phyloP scores from a whole-genome alignment of 37 sponge, comb jelly and placozoan species.

The Aplysina aerophoba region DNA sequence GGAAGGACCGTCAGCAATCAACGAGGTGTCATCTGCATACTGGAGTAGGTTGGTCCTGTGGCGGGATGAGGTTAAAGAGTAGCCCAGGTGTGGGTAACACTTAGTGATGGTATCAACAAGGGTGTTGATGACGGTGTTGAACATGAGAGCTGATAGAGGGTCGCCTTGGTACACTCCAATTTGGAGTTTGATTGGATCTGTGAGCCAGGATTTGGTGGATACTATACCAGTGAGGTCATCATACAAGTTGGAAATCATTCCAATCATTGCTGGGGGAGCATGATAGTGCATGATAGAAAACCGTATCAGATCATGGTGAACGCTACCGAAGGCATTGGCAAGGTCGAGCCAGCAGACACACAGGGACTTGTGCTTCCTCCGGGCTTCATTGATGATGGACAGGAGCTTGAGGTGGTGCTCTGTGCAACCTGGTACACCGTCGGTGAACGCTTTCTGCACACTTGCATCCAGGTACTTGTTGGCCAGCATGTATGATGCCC shows the following conservation, averaged over 20 bases:
- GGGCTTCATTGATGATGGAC: conserved; percentile 14
- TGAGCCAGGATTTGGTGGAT: background rate
- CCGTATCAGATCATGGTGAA: conserved; percentile 12
- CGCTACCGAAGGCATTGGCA: conserved; percentile 34
- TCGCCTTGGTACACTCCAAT: conserved; percentile 38
- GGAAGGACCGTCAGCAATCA: conserved; percentile 23
- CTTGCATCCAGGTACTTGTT: too few relatives aligned
- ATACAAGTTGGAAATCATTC: conserved; percentile 12
- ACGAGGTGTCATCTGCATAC: conserved; percentile 47
- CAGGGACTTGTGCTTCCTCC: conserved; percentile 23
- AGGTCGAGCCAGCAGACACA: conserved; percentile 25
- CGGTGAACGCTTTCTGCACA: too few relatives aligned
- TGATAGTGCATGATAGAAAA: conserved; percentile 21
- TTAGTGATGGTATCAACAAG: conserved; percentile 20
- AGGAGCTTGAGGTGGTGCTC: background rate
- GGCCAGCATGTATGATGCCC: too few relatives aligned
- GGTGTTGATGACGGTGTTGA: conserved; percentile 44
- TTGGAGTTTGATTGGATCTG: background rate
- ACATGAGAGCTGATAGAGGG: conserved; percentile 29
- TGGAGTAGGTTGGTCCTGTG: conserved; percentile 5
- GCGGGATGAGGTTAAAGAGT: background rate
- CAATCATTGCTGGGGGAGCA: background rate
- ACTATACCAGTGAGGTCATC: background rate
- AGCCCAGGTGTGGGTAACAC: background rate
- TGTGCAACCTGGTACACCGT: background rate